Conservation (phyloP, 2,113 vertebrate species). For the Labeo catla region DNA sequence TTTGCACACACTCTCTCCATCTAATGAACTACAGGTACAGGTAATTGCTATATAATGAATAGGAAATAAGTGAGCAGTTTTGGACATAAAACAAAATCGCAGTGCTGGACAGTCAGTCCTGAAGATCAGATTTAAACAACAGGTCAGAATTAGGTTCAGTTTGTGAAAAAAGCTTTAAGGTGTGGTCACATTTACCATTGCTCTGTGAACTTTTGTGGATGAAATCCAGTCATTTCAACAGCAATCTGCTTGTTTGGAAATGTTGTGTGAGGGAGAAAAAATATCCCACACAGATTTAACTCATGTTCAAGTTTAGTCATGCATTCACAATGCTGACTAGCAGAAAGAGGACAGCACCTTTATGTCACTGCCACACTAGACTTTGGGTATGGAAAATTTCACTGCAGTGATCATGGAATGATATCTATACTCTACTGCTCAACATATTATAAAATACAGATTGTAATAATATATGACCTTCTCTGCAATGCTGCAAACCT, state of each 20-base stretch:
- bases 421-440: too few relatives aligned
- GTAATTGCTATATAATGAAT: neutral
- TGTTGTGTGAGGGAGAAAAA: too few relatives aligned
- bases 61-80: neutral
- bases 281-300: too few relatives aligned
- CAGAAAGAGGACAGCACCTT: neutral
- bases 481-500: neutral
- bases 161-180: neutral
- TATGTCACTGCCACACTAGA: neutral
- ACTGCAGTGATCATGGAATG: neutral
- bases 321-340: too few relatives aligned
- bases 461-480: too few relatives aligned
- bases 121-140: neutral
- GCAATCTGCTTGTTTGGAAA: neutral
- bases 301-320: too few relatives aligned
- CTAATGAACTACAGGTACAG: too few relatives aligned
- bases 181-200: neutral
- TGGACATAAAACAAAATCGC: neutral
- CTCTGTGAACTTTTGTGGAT: neutral
- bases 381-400: too few relatives aligned
- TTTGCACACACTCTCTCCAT: neutral
- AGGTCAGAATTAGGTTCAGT: neutral
- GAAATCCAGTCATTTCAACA: too few relatives aligned
- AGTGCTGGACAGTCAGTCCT: neutral
- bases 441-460: too few relatives aligned